Conservation (phyloP, 2,888 invertebrate species). For the Shargacucullia verbasci region DNA sequence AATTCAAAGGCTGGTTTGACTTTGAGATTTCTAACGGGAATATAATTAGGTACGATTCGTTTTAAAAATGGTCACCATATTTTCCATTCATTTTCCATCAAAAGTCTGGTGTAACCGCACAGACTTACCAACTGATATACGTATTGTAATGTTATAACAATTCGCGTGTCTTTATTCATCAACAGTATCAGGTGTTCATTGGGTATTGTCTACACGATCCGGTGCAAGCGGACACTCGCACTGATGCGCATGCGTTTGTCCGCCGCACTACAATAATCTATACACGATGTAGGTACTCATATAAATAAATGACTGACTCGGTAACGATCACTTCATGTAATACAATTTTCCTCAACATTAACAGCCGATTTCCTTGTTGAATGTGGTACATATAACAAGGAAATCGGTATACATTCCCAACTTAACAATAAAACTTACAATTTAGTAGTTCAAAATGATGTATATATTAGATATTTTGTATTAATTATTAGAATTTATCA, state of each 20-base stretch:
- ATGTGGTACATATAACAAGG: slow-evolving; percentile 1
- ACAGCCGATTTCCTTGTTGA: slow-evolving; percentile 32
- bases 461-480: no score
- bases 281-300: slow-evolving; percentile 2
- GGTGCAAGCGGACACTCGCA: slow-evolving; percentile 46
- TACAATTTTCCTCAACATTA: slow-evolving; percentile 18
- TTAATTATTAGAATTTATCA: no score
- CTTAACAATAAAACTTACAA: no score
- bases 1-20: slow-evolving; percentile 7
- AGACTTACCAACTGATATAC: slow-evolving; percentile 17
- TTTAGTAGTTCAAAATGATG: no score
- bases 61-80: slow-evolving; percentile 8
- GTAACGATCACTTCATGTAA: slow-evolving; percentile 14
- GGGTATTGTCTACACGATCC: slow-evolving; percentile 53
- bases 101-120: slow-evolving; percentile 17
- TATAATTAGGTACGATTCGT: neutral
- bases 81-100: slow-evolving; percentile 11
- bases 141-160: slow-evolving; percentile 50
- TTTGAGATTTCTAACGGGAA: neutral
- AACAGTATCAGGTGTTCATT: slow-evolving; percentile 56
- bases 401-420: no score
- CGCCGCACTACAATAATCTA: slow-evolving; percentile 30
- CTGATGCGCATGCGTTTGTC: slow-evolving; percentile 22
- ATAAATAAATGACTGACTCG: slow-evolving; percentile 12
- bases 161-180: slow-evolving; percentile 51